These are phyloP conservation scores for Psilopsiagon aurifrons DNA, from an alignment of 2,113 vertebrate genomes.

Conservation along the genomic window DNA sequence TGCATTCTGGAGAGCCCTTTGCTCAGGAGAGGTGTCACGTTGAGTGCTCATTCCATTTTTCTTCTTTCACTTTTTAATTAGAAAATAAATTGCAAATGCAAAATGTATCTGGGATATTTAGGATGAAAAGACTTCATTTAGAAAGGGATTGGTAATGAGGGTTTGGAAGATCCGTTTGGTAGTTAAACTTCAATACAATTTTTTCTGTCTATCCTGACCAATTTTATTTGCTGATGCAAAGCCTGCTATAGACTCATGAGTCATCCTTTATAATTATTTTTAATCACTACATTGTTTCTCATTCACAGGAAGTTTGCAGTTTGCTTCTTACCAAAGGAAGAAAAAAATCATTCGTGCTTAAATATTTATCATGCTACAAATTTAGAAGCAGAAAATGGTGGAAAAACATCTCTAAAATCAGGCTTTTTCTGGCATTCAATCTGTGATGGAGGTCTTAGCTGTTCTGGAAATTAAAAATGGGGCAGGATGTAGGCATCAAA, in stretches of 20 bases:
- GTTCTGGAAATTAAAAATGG: background rate
- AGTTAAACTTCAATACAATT: background rate
- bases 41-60: background rate
- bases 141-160: conserved; percentile 13
- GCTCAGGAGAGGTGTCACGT: background rate
- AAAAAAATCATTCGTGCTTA: background rate
- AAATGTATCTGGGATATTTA: background rate
- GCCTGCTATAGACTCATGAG: background rate
- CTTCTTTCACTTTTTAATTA: conserved; percentile 33
- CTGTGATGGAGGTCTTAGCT: background rate
- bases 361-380: background rate
- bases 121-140: background rate
- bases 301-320: background rate
- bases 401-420: background rate
- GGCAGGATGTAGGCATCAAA: background rate
- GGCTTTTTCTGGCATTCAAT: background rate
- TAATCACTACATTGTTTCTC: conserved; percentile 36
- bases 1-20: background rate
- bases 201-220: background rate
- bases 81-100: background rate
- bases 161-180: background rate
- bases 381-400: background rate
- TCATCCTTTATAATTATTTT: conserved; percentile 52
- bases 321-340: conserved; percentile 3
- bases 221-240: conserved; percentile 43